Conservation (phyloP, 2,113 vertebrate species). For the Colaptes auratus region DNA sequence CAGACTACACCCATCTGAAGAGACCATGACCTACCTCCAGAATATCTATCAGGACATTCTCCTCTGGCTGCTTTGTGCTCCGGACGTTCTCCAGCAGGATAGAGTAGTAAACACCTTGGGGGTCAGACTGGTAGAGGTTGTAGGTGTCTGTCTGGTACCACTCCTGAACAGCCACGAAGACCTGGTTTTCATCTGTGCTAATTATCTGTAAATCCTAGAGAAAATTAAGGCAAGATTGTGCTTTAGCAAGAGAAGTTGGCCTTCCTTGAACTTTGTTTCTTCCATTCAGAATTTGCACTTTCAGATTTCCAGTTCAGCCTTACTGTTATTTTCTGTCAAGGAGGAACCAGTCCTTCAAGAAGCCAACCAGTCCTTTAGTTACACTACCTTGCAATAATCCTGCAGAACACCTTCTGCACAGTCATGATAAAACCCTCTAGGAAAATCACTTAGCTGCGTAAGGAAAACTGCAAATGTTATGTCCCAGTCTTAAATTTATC, state of each 20-base stretch:
- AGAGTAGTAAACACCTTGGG: conserved; percentile 86
- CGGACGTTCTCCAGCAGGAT: conserved; percentile 90
- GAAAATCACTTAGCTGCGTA: not conserved
- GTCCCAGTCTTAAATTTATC: not conserved
- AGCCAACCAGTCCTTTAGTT: not conserved
- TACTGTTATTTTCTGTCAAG: not conserved
- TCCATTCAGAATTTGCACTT: not conserved
- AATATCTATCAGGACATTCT: conserved; percentile 90
- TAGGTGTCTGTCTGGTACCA: conserved; percentile 96
- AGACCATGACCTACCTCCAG: conserved; percentile 82
- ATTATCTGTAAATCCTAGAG: conserved; percentile 92
- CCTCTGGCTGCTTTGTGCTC: conserved; percentile 93
- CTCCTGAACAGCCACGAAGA: conserved; percentile 94
- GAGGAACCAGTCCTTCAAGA: not conserved
- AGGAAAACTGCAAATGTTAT: not conserved
- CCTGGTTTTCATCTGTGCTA: conserved; percentile 94
- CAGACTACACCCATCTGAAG: not conserved
- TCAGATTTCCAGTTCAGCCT: not conserved
- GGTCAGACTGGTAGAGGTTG: conserved; percentile 95
- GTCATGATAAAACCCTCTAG: not conserved
- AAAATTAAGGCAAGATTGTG: not conserved
- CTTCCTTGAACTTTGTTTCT: not conserved
- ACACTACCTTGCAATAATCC: not conserved
- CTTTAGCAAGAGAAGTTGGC: not conserved
- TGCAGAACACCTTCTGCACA: not conserved